phyloP scores from a whole-genome alignment of 2,113 vertebrate species.

The Microtus montanus region DNA sequence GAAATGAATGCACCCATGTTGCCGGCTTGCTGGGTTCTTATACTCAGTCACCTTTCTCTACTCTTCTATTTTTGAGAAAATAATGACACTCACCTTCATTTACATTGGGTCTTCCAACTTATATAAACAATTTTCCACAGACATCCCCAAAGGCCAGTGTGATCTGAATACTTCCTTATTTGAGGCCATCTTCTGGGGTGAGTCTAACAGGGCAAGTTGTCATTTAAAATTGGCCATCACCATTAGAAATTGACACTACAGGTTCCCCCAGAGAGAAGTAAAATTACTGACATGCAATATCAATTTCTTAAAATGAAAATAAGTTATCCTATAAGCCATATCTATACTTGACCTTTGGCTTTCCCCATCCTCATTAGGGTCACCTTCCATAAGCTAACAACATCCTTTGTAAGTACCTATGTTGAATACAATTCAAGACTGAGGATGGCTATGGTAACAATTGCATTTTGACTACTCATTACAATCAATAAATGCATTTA shows the following conservation, averaged over 20 bases:
- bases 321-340: background rate
- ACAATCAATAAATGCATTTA: background rate
- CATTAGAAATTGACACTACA: background rate
- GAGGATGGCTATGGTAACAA: background rate
- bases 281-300: background rate
- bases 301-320: background rate
- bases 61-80: background rate
- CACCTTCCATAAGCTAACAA: background rate
- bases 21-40: background rate
- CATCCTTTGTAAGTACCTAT: background rate
- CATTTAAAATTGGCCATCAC: background rate
- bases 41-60: too few species aligned
- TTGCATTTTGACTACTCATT: background rate
- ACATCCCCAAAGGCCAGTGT: background rate
- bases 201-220: background rate
- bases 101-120: background rate
- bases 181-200: background rate
- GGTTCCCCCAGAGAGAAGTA: background rate
- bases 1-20: too few species aligned
- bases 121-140: background rate
- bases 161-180: background rate
- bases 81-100: background rate
- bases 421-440: background rate
- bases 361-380: background rate
- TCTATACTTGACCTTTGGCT: background rate